Percentiles rank a stretch among this genome's conserved stretches.
Conservation (phyloP, 2,113 vertebrate genomes). For the Verasper variegatus region DNA sequence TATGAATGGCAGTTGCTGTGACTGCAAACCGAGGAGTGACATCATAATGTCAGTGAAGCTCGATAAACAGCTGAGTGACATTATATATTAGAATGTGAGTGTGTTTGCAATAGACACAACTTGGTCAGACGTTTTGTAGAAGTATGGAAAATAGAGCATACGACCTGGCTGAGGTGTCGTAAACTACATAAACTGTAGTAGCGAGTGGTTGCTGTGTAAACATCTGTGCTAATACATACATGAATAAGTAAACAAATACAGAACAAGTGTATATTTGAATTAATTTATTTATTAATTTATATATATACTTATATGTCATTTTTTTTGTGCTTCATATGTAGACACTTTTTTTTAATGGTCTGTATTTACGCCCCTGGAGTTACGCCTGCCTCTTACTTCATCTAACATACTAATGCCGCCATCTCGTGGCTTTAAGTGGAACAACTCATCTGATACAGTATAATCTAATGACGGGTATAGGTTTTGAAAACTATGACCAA, state of each 20-base stretch:
- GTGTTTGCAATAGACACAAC: neutral
- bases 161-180: neutral
- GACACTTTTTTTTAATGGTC: too few relatives aligned
- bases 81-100: conserved; percentile 42
- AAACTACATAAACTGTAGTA: neutral
- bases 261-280: too few relatives aligned
- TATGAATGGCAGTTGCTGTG: conserved; percentile 1
- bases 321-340: too few relatives aligned
- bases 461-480: neutral
- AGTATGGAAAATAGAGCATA: neutral
- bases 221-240: too few relatives aligned
- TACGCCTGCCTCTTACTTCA: neutral
- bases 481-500: neutral
- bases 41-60: neutral
- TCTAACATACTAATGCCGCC: conserved; percentile 20
- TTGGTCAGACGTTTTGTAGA: neutral
- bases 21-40: conserved; percentile 5
- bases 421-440: conserved; percentile 32
- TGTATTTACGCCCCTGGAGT: neutral
- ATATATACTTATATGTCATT: too few relatives aligned
- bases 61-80: conserved; percentile 18
- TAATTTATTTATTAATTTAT: too few relatives aligned
- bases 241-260: too few relatives aligned
- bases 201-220: too few relatives aligned
- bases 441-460: conserved; percentile 1